phyloP scores from a whole-genome alignment of 2,113 vertebrate genomes.

The Coryphaenoides rupestris region DNA sequence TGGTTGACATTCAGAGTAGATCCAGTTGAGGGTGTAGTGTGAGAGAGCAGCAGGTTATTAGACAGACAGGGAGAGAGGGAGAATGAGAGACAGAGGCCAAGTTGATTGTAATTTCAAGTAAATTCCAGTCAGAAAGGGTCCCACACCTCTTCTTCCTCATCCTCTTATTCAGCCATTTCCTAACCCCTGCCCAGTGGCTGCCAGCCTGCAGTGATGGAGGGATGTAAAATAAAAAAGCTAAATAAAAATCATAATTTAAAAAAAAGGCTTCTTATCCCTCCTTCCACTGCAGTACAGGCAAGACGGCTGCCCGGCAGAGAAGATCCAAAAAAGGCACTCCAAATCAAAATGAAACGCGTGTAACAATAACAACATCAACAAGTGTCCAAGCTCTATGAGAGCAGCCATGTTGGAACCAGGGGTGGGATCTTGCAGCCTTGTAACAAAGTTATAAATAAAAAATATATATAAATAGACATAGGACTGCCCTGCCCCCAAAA shows the following conservation, averaged over 20 bases:
- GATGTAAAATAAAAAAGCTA: conserved; percentile 61
- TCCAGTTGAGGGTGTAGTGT: conserved; percentile 51
- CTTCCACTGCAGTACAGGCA: conserved; percentile 38
- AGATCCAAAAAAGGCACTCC: conserved; percentile 84
- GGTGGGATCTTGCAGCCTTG: conserved; percentile 77
- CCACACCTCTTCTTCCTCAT: conserved; percentile 25
- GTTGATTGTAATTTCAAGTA: conserved; percentile 72
- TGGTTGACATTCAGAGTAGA: conserved; percentile 68
- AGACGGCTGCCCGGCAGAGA: conserved; percentile 26
- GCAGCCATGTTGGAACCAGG: conserved; percentile 81
- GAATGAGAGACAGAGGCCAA: conserved; percentile 8
- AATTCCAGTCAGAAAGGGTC: conserved; percentile 56
- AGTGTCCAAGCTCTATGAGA: conserved; percentile 86
- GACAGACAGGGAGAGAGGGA: not conserved
- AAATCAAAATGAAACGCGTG: conserved; percentile 84
- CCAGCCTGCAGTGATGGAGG: conserved; percentile 55
- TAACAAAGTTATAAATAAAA: conserved; percentile 63
- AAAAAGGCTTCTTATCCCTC: conserved; percentile 42
- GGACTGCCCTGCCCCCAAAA: conserved; percentile 5
- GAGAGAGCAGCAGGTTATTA: not conserved
- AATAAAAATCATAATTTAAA: conserved; percentile 50
- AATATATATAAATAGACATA: conserved; percentile 54
- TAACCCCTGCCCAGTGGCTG: conserved; percentile 35
- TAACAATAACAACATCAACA: conserved; percentile 57
- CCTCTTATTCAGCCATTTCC: conserved; percentile 33